A percentile compares a stretch with the other conserved stretches of the same genome.
phyloP scores from a whole-genome alignment of 2,113 vertebrate genomes.

The Alexandromys fortis region DNA sequence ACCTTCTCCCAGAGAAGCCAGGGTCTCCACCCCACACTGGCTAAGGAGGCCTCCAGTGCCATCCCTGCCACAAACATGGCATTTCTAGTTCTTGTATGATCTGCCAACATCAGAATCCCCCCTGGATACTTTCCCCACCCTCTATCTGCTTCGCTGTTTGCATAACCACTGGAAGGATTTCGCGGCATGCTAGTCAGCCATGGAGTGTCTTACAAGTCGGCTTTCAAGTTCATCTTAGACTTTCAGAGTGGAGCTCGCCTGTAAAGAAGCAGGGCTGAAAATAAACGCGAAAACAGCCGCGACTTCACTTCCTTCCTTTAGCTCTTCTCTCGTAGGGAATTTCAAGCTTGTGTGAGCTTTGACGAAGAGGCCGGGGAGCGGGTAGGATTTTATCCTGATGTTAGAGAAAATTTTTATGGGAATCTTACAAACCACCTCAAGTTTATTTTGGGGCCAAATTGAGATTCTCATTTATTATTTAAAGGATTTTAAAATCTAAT shows the following conservation, averaged over 20 bases:
- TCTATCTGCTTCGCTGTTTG: not conserved
- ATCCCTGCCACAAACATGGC: not conserved
- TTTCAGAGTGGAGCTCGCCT: not conserved
- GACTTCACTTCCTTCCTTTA: not conserved
- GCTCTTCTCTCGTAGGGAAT: not conserved
- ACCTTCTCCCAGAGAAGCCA: not conserved
- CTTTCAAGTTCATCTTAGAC: not conserved
- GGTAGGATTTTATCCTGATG: not conserved
- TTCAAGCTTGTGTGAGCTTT: not conserved
- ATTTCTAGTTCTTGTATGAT: too few relatives aligned
- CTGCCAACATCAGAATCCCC: not conserved
- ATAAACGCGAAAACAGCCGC: too few relatives aligned
- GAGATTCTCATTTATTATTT: slow-evolving; percentile 49
- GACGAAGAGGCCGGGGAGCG: not conserved
- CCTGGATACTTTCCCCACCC: not conserved
- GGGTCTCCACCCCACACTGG: not conserved
- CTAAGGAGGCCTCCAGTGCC: not conserved
- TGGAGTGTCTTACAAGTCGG: not conserved
- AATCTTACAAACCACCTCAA: not conserved
- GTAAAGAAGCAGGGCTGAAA: not conserved
- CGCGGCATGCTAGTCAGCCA: too few relatives aligned
- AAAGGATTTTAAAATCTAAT: slow-evolving; percentile 33
- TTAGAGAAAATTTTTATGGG: not conserved
- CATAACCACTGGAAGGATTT: too few relatives aligned
- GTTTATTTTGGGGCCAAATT: not conserved